Evolutionary conservation across 37 sponge, comb jelly and placozoan species (phyloP), one percentile per base, ranked within the genome.

Genomic region (Ephydatia muelleri): DNA sequence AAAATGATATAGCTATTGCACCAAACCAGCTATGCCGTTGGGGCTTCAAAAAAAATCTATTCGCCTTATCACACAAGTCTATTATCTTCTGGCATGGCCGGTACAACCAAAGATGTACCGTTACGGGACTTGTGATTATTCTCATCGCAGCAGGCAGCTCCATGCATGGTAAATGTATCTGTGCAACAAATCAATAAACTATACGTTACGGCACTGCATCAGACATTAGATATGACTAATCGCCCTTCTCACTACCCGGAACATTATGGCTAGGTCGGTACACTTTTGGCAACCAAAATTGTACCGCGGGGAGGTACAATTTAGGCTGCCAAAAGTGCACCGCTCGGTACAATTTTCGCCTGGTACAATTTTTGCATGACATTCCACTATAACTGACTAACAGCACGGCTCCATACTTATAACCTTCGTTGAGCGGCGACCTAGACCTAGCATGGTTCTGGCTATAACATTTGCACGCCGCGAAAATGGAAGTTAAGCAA

Each of bases 231-330:
- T 43, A 43, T 43, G 6, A 8, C 47, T 8, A 43, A n/a, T n/a
- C n/a, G n/a, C n/a, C n/a, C 8, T 43, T 43, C 47, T 43, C 47
- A 8, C 47, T 57, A 57, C 57, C 19, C 57, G 57, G 16, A 57
- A 14, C 9, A 19, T 57, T 57, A 19, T 57, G 6, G 57, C 57
- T 11, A 13, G 57, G 57, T 57, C 57, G 19, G 57, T 57, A 57
- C 57, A 57, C 57, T 57, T 57, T 57, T 57, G 57, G 57, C 57
- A 57, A 57, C 57, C 57, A 57, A 57, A 57, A 57, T 57, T 57
- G 19, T 57, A 57, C 57, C 57, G 16, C 19, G 57, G 57, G 57
- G 57, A 57, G 57, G 57, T 57, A 57, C 57, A 57, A 13, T 57
- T 57, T 57, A 19, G 57, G 57, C 57, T 57, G 57, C 57, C 57